Evolutionary conservation across 2,113 vertebrate species (phyloP), one percentile per base, ranked within the genome.

Genomic region (Paramormyrops kingsleyae): DNA sequence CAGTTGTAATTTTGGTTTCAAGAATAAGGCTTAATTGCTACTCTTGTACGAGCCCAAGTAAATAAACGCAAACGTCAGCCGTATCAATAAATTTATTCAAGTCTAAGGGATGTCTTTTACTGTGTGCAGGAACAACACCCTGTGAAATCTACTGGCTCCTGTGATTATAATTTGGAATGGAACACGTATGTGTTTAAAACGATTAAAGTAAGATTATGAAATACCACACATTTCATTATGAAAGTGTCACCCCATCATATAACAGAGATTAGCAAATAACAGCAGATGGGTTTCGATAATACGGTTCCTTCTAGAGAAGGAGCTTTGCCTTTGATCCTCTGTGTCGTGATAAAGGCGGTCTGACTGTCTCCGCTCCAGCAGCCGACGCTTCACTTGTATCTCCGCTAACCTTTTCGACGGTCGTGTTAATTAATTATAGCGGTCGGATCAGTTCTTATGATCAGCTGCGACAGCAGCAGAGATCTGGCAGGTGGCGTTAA

Each of bases 401-500:
- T 47, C 83, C 12, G 42, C 21, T 46, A 42, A n/a, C 46, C 8
- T 53, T 10, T 83, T 12, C 24, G 88, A 83, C 52, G 50, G 70
- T 35, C 49, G 31, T 42, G 74, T 56, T 83, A 52, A 56, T 83
- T 74, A 83, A 42, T 39, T 74, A 53, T 35, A 49, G 83, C 47
- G 27, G 62, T 31, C n/a, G 17, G 5, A 44, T 44, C 59, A 17
- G 44, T 1, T 50, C 62, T 44, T 13, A 46, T 50, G 62, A 49
- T 62, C 59, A 74, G 88, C 62, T 3, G 42, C 1, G 12, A 52
- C 70, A 39, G 47, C 31, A 21, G 70, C 47, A 24, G 39, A 44
- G 50, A 27, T 24, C 49, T 44, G 24, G 35, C 88, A 89, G 88
- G 88, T 89, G 88, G 88, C 74, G 88, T 83, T 56, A 89, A 46